Evolutionary conservation across 1,140 invertebrate genomes (phyloP), one percentile per base, ranked within the genome.

Genomic region (Chrysoperla carnea): DNA sequence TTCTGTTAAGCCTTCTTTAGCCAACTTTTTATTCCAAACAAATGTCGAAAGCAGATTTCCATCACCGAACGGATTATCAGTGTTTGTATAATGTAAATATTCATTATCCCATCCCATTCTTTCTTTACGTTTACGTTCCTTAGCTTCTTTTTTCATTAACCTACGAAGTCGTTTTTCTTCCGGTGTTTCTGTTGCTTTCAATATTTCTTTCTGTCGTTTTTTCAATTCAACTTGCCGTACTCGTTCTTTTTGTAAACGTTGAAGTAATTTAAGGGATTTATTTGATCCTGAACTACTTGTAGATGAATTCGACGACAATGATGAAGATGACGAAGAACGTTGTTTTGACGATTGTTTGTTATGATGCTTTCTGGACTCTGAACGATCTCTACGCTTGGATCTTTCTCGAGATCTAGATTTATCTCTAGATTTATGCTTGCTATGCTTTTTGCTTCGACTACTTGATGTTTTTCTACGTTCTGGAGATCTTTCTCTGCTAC

Each of bases 11-110:
- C 94, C 95, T 60, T 98, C 92, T 53, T 94, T 92, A 48, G 92
- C 81, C 29, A 97, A 65, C 61, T 99, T 99, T 59, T 98, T 98
- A 1, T 72, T 72, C 95, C 95, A 99, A 5, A 95, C 84, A 68
- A 99, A 99, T 0, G 88, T 90, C 13, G 88, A 79, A 1, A 89
- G 65, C 6, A 98, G 69, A 59, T 91, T 89, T 8, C 83, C 85
- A 72, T 99, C 95, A 2, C 95, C 94, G 67, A 98, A 99, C 1
- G 95, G 95, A 69, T 99, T 99, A 60, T 98, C 93, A 15, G 82
- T 82, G 63, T 99, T 96, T 8, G 93, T 97, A 56, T 98, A 99
- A 52, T 91, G 89, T 14, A 89, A 68, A 59, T 94, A 92, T 60
- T 95, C 90, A 50, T 87, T 87, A 63, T 94, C 89, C 90, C 89